Percentiles rank a stretch among this genome's conserved stretches.
Conservation (phyloP, 2,888 invertebrate genomes). For the Sylvicola fuscatus region DNA sequence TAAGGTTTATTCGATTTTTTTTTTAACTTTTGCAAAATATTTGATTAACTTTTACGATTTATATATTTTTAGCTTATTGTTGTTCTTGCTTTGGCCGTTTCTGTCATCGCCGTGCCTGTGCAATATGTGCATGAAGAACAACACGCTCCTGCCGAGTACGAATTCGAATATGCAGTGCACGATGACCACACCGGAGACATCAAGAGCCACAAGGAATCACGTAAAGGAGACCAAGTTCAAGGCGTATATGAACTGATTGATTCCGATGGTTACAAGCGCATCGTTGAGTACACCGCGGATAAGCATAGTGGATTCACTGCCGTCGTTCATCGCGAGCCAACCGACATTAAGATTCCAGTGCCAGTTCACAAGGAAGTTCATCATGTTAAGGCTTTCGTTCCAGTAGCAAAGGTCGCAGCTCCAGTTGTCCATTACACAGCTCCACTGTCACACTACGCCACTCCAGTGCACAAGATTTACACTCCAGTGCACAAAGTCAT, state of each 20-base stretch:
- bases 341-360: constrained; percentile 8
- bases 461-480: neutral
- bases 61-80: neutral
- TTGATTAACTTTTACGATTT: neutral
- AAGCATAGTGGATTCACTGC: constrained; percentile 25
- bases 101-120: neutral
- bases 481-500: too few species aligned
- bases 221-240: constrained; percentile 22
- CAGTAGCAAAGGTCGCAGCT: constrained; percentile 8
- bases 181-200: constrained; percentile 21
- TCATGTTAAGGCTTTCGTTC: constrained; percentile 1
- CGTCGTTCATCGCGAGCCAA: constrained; percentile 21
- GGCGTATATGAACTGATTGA: constrained; percentile 23
- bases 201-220: constrained; percentile 22
- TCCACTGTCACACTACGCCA: constrained; percentile 1
- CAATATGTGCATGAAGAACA: neutral
- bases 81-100: neutral
- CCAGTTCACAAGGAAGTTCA: constrained; percentile 1
- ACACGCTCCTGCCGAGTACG: constrained; percentile 17
- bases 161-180: constrained; percentile 17
- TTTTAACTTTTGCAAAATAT: neutral
- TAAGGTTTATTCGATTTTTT: neutral
- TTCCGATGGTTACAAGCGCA: constrained; percentile 22
- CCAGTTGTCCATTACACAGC: constrained; percentile 7
- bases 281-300: constrained; percentile 24